A percentile compares a stretch with the other conserved stretches of the same genome.
Evolutionary conservation across 53 echinoderm and acorn worm species (phyloP).

Genomic region (Glandiceps talaboti): DNA sequence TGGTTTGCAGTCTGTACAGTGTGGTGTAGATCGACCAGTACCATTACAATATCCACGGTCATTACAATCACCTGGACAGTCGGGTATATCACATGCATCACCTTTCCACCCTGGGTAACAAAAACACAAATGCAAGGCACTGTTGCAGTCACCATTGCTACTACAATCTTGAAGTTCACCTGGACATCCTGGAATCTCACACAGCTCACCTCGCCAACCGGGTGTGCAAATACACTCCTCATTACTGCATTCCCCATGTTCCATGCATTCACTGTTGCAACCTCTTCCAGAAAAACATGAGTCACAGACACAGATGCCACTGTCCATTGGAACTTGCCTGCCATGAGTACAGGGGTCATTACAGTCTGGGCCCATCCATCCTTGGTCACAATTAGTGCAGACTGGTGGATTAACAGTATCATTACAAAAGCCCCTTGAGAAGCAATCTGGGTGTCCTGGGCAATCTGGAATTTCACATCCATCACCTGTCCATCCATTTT

Average conservation of each 20-base stretch:
- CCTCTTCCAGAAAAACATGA: constrained; percentile 79
- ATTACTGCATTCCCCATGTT: constrained; percentile 42
- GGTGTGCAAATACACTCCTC: constrained; percentile 39
- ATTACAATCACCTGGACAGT: constrained; percentile 76
- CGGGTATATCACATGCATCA: constrained; percentile 62
- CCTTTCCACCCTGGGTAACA: constrained; percentile 86
- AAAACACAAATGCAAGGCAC: constrained; percentile 53
- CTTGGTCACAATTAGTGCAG: constrained; percentile 48
- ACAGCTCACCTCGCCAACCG: constrained; percentile 59
- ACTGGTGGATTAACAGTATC: constrained; percentile 56
- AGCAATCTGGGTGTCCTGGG: constrained; percentile 71
- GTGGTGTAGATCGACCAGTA: constrained; percentile 25
- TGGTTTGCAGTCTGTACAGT: constrained; percentile 43
- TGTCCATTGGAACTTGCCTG: constrained; percentile 48
- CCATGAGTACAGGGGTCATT: constrained; percentile 50
- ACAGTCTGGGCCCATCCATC: constrained; percentile 77
- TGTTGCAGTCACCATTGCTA: constrained; percentile 81
- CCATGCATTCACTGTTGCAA: constrained; percentile 68
- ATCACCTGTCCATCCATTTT: constrained; percentile 72
- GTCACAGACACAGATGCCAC: constrained; percentile 66
- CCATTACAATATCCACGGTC: constrained; percentile 49
- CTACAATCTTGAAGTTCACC: constrained; percentile 58
- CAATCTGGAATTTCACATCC: constrained; percentile 84
- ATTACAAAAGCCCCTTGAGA: constrained; percentile 55
- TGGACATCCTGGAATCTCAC: constrained; percentile 68